Evolutionary conservation across 1,140 invertebrate genomes (phyloP).

Genomic region (Drosophila virilis): DNA sequence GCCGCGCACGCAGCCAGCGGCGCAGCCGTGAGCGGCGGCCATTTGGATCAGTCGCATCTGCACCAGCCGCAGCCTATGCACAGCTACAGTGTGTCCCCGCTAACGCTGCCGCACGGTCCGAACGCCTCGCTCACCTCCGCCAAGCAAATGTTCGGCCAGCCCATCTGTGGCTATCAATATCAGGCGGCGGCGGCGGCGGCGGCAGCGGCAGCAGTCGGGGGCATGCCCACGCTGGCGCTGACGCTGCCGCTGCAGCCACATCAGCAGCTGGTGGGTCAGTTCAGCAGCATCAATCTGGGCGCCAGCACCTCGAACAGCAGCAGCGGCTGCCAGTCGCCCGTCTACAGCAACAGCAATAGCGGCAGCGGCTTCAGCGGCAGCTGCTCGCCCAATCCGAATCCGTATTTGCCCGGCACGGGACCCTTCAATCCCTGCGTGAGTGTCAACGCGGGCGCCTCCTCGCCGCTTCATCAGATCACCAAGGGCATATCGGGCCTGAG

Average conservation of each 20-base stretch:
- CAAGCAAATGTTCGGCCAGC: constrained; percentile 76
- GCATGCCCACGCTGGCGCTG: constrained; percentile 20
- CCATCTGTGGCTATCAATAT: constrained; percentile 68
- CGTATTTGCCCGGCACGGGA: constrained; percentile 60
- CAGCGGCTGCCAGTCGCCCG: constrained; percentile 78
- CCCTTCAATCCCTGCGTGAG: constrained; percentile 41
- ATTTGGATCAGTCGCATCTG: constrained; percentile 64
- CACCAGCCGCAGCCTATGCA: constrained; percentile 60
- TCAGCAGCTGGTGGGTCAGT: constrained; percentile 72
- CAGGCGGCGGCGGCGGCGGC: constrained; percentile 8
- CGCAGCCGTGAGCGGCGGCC: constrained; percentile 66
- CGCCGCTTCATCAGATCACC: constrained; percentile 83
- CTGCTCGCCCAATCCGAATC: constrained; percentile 77
- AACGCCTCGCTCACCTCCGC: constrained; percentile 62
- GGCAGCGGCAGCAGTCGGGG: not conserved
- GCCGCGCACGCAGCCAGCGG: constrained; percentile 70
- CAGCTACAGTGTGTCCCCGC: constrained; percentile 72
- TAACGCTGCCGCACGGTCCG: constrained; percentile 62
- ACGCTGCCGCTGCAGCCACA: constrained; percentile 54
- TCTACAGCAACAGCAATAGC: constrained; percentile 70
- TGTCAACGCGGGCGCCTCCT: constrained; percentile 54
- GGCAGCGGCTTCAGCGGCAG: constrained; percentile 76
- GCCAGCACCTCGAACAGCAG: constrained; percentile 69
- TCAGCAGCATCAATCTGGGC: constrained; percentile 75
- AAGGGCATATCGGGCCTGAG: constrained; percentile 87